Percentiles rank a stretch among this genome's conserved stretches.
phyloP scores from a whole-genome alignment of 1,140 invertebrate species.

The Drosophila watanabei region DNA sequence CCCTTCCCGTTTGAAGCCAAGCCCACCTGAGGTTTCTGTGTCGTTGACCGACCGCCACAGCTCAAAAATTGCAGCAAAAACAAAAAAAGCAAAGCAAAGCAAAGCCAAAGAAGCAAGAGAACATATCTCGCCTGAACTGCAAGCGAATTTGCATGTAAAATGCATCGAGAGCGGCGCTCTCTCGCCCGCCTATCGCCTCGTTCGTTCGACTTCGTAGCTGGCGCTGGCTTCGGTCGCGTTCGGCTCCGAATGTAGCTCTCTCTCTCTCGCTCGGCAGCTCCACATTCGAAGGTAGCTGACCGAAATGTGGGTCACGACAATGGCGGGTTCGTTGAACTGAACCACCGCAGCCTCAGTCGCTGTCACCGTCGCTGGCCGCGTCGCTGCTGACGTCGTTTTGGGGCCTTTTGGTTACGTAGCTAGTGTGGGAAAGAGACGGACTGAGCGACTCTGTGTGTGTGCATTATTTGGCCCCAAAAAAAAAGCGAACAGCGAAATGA shows the following conservation, averaged over 20 bases:
- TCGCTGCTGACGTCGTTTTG: constrained; percentile 58
- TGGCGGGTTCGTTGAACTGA: constrained; percentile 85
- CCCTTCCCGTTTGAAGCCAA: constrained; percentile 66
- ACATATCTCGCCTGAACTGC: constrained; percentile 47
- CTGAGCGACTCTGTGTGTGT: constrained; percentile 8
- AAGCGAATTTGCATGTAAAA: constrained; percentile 78
- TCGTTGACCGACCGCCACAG: constrained; percentile 84
- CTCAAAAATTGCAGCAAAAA: constrained; percentile 51
- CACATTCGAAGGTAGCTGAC: constrained; percentile 85
- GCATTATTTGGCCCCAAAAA: constrained; percentile 73
- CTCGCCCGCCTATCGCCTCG: constrained; percentile 15
- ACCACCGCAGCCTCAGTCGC: constrained; percentile 61
- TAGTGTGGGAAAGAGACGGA: constrained; percentile 44
- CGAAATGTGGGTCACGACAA: constrained; percentile 86
- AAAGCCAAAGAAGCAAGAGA: constrained; percentile 15
- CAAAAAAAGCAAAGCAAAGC: neutral
- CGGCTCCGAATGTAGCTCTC: constrained; percentile 25
- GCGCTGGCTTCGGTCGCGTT: constrained; percentile 6
- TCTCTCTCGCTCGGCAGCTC: constrained; percentile 65
- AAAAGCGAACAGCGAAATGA: constrained; percentile 29
- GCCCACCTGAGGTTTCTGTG: constrained; percentile 86
- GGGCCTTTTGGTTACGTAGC: constrained; percentile 75
- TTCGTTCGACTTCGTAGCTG: constrained; percentile 14
- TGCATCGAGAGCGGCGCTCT: constrained; percentile 64
- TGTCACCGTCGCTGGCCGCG: constrained; percentile 6